Percentiles rank a stretch among this genome's conserved stretches.
Conservation (phyloP, 2,113 vertebrate species). For the Charadrius vociferus region DNA sequence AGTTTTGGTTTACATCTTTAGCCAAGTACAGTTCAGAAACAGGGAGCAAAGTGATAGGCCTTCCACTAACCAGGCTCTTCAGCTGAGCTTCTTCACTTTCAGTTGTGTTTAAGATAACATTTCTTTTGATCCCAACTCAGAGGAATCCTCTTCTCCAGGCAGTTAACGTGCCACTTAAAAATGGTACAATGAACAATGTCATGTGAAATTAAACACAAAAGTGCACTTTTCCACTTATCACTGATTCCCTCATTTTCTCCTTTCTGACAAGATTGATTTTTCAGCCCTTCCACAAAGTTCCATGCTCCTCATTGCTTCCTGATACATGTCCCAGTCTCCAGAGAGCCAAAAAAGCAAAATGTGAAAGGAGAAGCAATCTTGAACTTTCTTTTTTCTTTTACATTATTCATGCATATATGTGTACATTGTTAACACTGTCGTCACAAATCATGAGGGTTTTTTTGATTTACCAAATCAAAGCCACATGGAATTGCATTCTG, state of each 20-base stretch:
- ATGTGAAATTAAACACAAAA: not conserved
- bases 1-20: not conserved
- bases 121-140: not conserved
- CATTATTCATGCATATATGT: not conserved
- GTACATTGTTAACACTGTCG: not conserved
- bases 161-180: not conserved
- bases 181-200: not conserved
- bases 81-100: not conserved
- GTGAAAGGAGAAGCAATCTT: not conserved
- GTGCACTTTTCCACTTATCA: not conserved
- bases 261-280: not conserved
- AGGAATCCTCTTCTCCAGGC: not conserved
- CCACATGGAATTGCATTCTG: not conserved
- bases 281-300: not conserved
- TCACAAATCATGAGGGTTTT: not conserved
- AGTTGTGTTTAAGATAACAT: accelerated
- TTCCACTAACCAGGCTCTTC: not conserved
- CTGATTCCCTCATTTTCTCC: not conserved
- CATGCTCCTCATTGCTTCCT: not conserved
- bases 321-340: not conserved
- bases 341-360: not conserved
- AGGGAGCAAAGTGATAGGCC: not conserved
- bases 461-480: not conserved
- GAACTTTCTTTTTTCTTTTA: not conserved
- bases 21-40: not conserved